A percentile compares a stretch with the other conserved stretches of the same genome.
Conservation (phyloP, 2,113 vertebrate species). For the Hippocampus zosterae region DNA sequence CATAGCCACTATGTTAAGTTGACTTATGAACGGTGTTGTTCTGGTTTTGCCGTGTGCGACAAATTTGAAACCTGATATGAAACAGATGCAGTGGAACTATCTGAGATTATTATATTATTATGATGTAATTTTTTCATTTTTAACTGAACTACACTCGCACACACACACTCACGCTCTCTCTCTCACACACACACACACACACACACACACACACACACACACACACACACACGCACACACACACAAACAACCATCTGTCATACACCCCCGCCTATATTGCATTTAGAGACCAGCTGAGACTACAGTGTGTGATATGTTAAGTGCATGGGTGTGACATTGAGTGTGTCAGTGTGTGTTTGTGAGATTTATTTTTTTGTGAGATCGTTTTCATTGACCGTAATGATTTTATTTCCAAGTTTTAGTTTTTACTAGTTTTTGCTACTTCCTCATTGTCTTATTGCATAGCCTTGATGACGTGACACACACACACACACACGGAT, state of each 20-base stretch:
- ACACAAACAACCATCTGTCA: slow-evolving; percentile 5
- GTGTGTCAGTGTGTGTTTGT: not conserved
- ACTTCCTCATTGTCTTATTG: not conserved
- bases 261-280: not conserved
- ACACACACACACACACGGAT: too few species aligned
- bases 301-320: not conserved
- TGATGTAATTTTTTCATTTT: slow-evolving; percentile 5
- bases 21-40: not conserved
- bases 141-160: slow-evolving; percentile 2
- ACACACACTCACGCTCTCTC: not conserved
- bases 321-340: not conserved
- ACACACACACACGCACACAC: not conserved
- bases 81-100: not conserved
- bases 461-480: not conserved
- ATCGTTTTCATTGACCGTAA: not conserved
- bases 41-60: not conserved
- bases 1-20: not conserved
- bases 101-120: not conserved
- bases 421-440: not conserved
- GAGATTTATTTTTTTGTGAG: not conserved
- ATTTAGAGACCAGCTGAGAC: not conserved
- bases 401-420: not conserved
- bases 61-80: not conserved
- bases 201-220: slow-evolving; percentile 15
- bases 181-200: slow-evolving; percentile 14